phyloP scores from a whole-genome alignment of 92 coral and sea anemone genomes.

The Micromussa lordhowensis region DNA sequence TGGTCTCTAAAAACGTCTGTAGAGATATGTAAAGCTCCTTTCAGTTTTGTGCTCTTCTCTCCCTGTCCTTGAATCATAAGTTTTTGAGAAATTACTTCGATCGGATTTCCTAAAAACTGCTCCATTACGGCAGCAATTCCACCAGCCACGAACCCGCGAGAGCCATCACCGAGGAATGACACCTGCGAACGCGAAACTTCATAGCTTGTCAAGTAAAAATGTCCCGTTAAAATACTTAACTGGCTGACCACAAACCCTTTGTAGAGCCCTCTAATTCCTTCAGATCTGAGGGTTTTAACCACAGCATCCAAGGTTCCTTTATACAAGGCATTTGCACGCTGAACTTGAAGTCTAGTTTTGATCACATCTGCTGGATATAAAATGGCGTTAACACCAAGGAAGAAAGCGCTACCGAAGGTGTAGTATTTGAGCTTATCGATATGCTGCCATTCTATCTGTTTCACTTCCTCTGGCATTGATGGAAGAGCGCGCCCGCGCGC shows the following conservation, averaged over 20 bases:
- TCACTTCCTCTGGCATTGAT: slow-evolving; percentile 87
- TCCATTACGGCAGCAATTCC: slow-evolving; percentile 83
- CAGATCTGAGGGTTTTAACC: slow-evolving; percentile 72
- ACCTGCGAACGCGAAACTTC: slow-evolving; percentile 83
- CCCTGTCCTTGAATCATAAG: slow-evolving; percentile 76
- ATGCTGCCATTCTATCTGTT: slow-evolving; percentile 91
- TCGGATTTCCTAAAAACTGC: slow-evolving; percentile 73
- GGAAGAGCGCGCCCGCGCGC: slow-evolving; percentile 14
- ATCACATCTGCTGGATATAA: slow-evolving; percentile 89
- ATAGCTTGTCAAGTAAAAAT: slow-evolving; percentile 81
- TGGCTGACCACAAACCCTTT: slow-evolving; percentile 84
- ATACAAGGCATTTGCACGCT: slow-evolving; percentile 74
- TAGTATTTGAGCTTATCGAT: slow-evolving; percentile 85
- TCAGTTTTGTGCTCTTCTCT: slow-evolving; percentile 50
- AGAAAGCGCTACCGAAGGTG: slow-evolving; percentile 69
- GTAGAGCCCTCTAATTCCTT: slow-evolving; percentile 87
- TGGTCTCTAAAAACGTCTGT: slow-evolving; percentile 74
- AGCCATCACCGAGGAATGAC: slow-evolving; percentile 72
- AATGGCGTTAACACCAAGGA: slow-evolving; percentile 63
- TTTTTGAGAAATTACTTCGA: slow-evolving; percentile 65
- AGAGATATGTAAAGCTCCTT: slow-evolving; percentile 75
- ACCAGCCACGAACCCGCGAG: slow-evolving; percentile 94
- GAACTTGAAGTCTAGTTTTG: slow-evolving; percentile 93
- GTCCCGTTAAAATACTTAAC: slow-evolving; percentile 81
- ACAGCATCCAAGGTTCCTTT: slow-evolving; percentile 88